Conservation (phyloP, 2,113 vertebrate genomes). For the Rhegmatorhina hoffmannsi region DNA sequence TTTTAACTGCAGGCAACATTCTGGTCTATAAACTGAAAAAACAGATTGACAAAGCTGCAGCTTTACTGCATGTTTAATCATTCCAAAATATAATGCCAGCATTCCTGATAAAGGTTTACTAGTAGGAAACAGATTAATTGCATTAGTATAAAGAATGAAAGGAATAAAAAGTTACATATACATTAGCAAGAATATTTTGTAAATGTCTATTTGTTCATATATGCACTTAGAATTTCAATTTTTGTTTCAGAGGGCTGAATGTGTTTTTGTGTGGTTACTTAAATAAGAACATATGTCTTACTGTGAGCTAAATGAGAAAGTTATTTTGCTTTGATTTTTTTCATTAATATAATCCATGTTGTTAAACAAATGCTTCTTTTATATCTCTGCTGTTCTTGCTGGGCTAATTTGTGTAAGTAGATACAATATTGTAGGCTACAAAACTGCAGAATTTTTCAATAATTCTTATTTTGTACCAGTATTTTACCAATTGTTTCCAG, state of each 20-base stretch:
- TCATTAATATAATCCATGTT: neutral
- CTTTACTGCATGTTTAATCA: neutral
- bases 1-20: neutral
- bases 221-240: neutral
- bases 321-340: neutral
- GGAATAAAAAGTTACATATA: neutral
- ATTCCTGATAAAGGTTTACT: neutral
- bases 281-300: neutral
- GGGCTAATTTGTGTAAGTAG: neutral
- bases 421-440: neutral
- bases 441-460: neutral
- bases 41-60: neutral
- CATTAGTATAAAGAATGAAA: neutral
- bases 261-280: neutral
- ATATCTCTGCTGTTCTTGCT: neutral
- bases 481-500: neutral
- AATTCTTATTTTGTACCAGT: neutral
- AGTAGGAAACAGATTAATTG: neutral
- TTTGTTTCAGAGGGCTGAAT: neutral
- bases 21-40: neutral
- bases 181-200: neutral
- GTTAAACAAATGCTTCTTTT: constrained; percentile 6
- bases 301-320: neutral
- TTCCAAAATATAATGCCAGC: neutral
- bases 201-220: neutral